Base-by-base conservation (phyloP, 2,797 vertebrate genomes). In the Lutra lutra region DNA sequence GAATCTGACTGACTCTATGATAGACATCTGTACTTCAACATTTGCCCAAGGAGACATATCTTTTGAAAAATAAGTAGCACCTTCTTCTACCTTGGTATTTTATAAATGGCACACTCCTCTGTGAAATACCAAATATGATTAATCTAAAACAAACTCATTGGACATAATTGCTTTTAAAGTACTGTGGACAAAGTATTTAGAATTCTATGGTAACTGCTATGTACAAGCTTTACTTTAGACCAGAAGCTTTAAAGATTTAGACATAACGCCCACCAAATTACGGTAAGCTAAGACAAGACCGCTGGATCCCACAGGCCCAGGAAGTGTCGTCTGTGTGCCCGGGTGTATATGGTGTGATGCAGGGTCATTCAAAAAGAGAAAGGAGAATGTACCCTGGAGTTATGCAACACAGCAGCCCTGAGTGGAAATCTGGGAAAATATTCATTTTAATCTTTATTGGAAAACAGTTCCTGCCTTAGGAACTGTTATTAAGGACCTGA, bases 381-480 rank as follows among this genome's bases (percentile, higher is more conserved):
- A 83, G 58, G 29, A 20, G 56, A n/a, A 87, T 17, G 21, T 25
- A n/a, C 23, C 3, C 29, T 60, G 14, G 35, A 66, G 43, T 54
- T 73, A 40, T 23, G 32, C 27, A 35, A 70, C 62, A 79, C 5
- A 62, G 68, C 35, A 40, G 23, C 35, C 35, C 25, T 5, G 17
- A 62, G 8, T 5, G 18, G 25, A 21, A 95, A 84, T 32, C 23
- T 86, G 32, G 85, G 64, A 58, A 95, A 95, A 75, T 43, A 77
- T 32, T 73, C 38, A 77, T 72, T 85, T 89, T 82, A 9, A 68
- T 86, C 4, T 86, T 94, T 46, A 86, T 48, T 70, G 20, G n/a
- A 84, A 96, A 96, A 80, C 9, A 92, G 54, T n/a, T 62, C 77
- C 86, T 75, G 51, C 68, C n/a, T 84, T 89, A 75, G 27, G 80